phyloP scores from a whole-genome alignment of 2,797 vertebrate species.

The Takifugu rubripes region DNA sequence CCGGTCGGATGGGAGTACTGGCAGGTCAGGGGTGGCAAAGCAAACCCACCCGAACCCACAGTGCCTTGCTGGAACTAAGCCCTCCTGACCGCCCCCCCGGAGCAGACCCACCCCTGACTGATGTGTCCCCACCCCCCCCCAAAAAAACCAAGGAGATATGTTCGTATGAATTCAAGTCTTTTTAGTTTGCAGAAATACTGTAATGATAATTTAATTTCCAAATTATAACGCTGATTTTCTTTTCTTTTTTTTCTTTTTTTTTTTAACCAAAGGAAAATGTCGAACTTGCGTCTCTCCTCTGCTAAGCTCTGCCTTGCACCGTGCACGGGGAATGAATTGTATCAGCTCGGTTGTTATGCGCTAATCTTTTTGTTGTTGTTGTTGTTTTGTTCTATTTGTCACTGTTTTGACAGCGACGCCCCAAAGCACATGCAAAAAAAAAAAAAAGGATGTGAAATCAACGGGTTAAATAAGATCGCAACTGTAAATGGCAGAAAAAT shows the following conservation, averaged over 20 bases:
- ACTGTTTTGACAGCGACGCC: slow-evolving; percentile 30
- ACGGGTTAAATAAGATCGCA: slow-evolving; percentile 50
- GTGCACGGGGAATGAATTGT: slow-evolving; percentile 52
- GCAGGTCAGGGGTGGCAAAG: slow-evolving; percentile 52
- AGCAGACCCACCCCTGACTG: slow-evolving; percentile 13
- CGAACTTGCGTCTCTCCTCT: slow-evolving; percentile 58
- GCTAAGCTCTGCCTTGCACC: slow-evolving; percentile 64
- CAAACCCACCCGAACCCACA: slow-evolving; percentile 49
- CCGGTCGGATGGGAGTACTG: slow-evolving; percentile 43
- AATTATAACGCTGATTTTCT: slow-evolving; percentile 43
- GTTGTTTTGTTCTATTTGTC: slow-evolving; percentile 1
- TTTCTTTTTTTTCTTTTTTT: not conserved
- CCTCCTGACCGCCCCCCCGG: slow-evolving; percentile 50
- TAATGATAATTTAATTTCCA: slow-evolving; percentile 65
- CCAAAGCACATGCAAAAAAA: slow-evolving; percentile 50
- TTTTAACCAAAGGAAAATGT: slow-evolving; percentile 31
- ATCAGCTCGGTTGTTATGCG: slow-evolving; percentile 44
- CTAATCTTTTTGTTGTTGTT: slow-evolving; percentile 30
- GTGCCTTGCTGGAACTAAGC: slow-evolving; percentile 71
- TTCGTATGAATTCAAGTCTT: slow-evolving; percentile 45
- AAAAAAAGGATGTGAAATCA: slow-evolving; percentile 10
- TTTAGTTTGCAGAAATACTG: slow-evolving; percentile 33
- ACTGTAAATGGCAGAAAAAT: slow-evolving; percentile 64
- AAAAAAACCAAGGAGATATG: slow-evolving; percentile 20
- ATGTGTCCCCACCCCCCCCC: slow-evolving; percentile 21